Conservation (phyloP, 2,797 vertebrate genomes). For the Parauchenoglanis punctatus region DNA sequence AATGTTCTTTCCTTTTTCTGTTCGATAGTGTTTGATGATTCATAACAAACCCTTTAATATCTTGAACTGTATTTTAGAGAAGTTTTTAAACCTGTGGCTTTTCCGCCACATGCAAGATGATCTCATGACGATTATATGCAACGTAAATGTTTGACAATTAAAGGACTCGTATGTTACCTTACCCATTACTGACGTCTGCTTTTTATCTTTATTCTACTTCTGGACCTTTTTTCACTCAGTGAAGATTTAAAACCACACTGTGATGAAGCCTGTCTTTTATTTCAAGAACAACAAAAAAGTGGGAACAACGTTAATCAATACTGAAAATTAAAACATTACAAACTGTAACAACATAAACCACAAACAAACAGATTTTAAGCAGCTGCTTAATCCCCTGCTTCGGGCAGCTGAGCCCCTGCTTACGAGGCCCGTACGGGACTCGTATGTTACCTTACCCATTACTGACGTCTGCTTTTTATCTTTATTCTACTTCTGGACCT, state of each 20-base stretch:
- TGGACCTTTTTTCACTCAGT: too few species aligned
- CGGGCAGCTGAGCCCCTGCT: slow-evolving; percentile 72
- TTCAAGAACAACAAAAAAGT: not conserved
- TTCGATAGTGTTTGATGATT: not conserved
- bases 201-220: not conserved
- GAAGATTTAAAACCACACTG: not conserved
- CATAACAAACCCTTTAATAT: slow-evolving; percentile 21
- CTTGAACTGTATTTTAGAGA: slow-evolving; percentile 20
- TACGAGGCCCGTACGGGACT: not conserved
- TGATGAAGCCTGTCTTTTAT: not conserved
- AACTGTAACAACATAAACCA: not conserved
- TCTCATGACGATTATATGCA: slow-evolving; percentile 30
- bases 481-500: too few species aligned
- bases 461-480: not conserved
- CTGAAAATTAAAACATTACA: not conserved
- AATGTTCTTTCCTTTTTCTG: not conserved
- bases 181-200: not conserved
- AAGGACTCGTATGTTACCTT: slow-evolving; percentile 35
- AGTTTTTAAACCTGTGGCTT: slow-evolving; percentile 33
- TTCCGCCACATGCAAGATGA: not conserved
- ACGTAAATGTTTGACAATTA: slow-evolving; percentile 41
- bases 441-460: slow-evolving; percentile 3
- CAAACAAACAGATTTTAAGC: slow-evolving; percentile 20
- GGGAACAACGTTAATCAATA: not conserved
- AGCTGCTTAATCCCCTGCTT: slow-evolving; percentile 68